Evolutionary conservation across 2,888 invertebrate genomes (phyloP).

Genomic region (Hoplodrina ambigua): DNA sequence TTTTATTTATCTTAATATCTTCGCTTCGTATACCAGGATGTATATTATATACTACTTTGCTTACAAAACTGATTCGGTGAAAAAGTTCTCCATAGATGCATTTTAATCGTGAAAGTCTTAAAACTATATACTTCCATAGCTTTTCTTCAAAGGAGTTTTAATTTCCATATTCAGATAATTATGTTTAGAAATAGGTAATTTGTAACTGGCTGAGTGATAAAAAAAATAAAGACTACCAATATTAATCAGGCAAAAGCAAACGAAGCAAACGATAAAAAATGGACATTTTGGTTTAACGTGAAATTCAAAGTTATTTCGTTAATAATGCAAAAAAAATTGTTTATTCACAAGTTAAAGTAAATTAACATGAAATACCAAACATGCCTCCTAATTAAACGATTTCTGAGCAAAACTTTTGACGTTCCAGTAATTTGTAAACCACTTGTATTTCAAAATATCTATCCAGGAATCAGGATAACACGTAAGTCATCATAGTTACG

Average conservation of each 20-base stretch:
- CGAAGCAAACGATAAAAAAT: conserved; percentile 49
- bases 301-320: conserved; percentile 58
- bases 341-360: conserved; percentile 61
- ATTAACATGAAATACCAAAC: conserved; percentile 81
- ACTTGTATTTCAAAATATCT: conserved; percentile 24
- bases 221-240: conserved; percentile 30
- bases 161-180: not conserved
- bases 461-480: conserved; percentile 24
- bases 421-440: conserved; percentile 57
- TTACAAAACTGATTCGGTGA: no score
- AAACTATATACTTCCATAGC: not conserved
- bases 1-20: no score
- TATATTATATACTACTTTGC: no score
- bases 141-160: conserved; percentile 12
- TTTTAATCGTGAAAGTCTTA: no score
- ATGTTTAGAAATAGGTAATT: not conserved
- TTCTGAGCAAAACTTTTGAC: conserved; percentile 65
- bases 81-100: no score
- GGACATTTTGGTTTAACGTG: conserved; percentile 48
- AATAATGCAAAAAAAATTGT: conserved; percentile 69
- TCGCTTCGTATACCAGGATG: no score
- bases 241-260: conserved; percentile 37
- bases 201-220: conserved; percentile 40
- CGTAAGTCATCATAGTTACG: conserved; percentile 47
- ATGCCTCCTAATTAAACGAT: conserved; percentile 71